These are phyloP conservation scores for Xylocopa sonorina DNA, from an alignment of 1,140 invertebrate species.

Conservation along the genomic window DNA sequence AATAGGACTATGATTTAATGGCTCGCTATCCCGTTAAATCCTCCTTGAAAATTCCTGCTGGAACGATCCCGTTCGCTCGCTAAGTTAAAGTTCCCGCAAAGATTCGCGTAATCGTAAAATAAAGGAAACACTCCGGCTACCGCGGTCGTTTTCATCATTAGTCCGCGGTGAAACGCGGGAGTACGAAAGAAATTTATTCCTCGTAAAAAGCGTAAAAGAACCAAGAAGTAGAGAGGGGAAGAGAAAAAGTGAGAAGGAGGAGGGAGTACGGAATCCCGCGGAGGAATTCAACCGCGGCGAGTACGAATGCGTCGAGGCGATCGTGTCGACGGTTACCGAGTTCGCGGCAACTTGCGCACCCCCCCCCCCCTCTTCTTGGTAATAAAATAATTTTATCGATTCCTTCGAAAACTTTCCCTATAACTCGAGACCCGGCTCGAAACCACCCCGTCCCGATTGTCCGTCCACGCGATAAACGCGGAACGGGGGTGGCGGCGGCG, in stretches of 20 bases:
- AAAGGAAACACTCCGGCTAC: conserved; percentile 22
- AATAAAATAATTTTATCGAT: conserved; percentile 57
- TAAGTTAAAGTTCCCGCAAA: not conserved
- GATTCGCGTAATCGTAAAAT: conserved; percentile 6
- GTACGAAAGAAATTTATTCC: conserved; percentile 14
- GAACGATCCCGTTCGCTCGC: conserved; percentile 8
- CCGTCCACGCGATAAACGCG: not conserved
- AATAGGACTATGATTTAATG: conserved; percentile 48
- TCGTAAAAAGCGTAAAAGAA: not conserved
- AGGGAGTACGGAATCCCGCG: not conserved
- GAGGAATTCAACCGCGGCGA: not conserved
- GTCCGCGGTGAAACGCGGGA: not conserved
- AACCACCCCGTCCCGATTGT: not conserved
- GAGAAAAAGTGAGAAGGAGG: not conserved
- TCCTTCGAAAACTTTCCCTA: conserved; percentile 42
- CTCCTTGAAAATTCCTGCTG: conserved; percentile 23
- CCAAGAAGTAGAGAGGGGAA: not conserved
- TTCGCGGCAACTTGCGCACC: not conserved
- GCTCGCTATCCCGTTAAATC: conserved; percentile 20
- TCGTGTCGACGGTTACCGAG: not conserved
- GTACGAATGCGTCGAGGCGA: not conserved
- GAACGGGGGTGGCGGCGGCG: conserved; percentile 1
- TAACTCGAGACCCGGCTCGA: not conserved
- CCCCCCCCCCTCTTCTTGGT: too few species aligned
- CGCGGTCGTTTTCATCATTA: not conserved